phyloP scores from a whole-genome alignment of 2,888 invertebrate genomes.

The Ennomos fuscantarius region DNA sequence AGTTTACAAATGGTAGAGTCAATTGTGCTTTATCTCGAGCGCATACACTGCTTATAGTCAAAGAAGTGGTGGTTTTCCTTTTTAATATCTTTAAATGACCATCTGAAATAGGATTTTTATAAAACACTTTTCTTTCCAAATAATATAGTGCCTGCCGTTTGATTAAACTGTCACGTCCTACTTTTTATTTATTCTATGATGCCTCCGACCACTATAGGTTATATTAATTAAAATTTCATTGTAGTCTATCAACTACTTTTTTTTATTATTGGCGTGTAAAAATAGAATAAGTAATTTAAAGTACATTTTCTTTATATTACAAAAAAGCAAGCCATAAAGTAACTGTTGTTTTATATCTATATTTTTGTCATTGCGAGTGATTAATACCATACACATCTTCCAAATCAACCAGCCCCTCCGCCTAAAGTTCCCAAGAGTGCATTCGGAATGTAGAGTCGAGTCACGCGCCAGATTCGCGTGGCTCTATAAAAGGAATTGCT shows the following conservation, averaged over 20 bases:
- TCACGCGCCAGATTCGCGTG: slow-evolving; percentile 16
- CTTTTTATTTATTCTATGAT: no score
- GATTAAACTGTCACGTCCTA: no score
- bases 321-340: no score
- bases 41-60: slow-evolving; percentile 7
- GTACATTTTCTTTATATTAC: no score
- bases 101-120: no score
- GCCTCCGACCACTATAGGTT: no score
- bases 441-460: slow-evolving; percentile 7
- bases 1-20: slow-evolving; percentile 19
- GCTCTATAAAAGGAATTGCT: slow-evolving; percentile 12
- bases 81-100: no score
- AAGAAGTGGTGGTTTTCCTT: not conserved
- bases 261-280: no score
- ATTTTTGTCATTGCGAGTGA: not conserved
- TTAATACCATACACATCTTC: not conserved
- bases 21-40: slow-evolving; percentile 23
- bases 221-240: no score
- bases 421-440: not conserved
- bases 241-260: not conserved
- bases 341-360: not conserved
- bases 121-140: no score
- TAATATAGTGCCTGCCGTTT: no score
- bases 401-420: not conserved
- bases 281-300: no score